Percentiles rank a stretch among this genome's conserved stretches.
phyloP scores from a whole-genome alignment of 1,140 invertebrate species.

The Eriocheir sinensis region DNA sequence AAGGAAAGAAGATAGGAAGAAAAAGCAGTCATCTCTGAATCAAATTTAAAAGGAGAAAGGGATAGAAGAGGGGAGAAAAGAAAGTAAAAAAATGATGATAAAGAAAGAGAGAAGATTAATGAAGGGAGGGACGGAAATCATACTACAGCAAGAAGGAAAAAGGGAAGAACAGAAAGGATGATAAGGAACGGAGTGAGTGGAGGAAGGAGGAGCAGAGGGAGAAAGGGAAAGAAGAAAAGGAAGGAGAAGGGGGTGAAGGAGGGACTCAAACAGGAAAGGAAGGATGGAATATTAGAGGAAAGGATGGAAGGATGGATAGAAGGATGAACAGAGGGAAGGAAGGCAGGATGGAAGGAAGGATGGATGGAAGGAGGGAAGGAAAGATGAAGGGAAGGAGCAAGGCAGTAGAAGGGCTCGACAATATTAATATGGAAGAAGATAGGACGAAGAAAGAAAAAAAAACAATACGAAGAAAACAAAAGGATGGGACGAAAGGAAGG shows the following conservation, averaged over 20 bases:
- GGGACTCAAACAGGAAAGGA: too few relatives aligned
- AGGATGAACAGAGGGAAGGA: too few relatives aligned
- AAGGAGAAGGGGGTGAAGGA: neutral
- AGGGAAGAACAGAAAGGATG: too few relatives aligned
- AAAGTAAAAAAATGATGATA: too few relatives aligned
- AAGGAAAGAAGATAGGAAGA: too few relatives aligned
- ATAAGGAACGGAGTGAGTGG: too few relatives aligned
- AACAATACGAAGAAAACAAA: neutral
- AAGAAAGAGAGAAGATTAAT: too few relatives aligned
- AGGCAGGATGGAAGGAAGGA: neutral
- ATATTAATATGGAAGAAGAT: neutral
- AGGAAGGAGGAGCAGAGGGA: neutral
- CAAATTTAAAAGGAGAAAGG: too few relatives aligned
- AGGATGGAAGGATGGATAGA: neutral
- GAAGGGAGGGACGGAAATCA: too few relatives aligned
- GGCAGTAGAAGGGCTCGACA: neutral
- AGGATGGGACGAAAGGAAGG: neutral
- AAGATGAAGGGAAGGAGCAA: neutral
- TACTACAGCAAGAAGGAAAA: too few relatives aligned
- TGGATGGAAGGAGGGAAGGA: neutral
- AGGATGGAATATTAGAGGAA: neutral
- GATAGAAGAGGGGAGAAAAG: too few relatives aligned
- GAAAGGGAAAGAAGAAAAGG: neutral
- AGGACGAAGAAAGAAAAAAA: neutral
- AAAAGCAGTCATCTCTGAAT: too few relatives aligned